Evolutionary conservation across 2,797 vertebrate genomes (phyloP), one percentile per base, ranked within the genome.

Genomic region (Pseudochaenichthys georgianus): DNA sequence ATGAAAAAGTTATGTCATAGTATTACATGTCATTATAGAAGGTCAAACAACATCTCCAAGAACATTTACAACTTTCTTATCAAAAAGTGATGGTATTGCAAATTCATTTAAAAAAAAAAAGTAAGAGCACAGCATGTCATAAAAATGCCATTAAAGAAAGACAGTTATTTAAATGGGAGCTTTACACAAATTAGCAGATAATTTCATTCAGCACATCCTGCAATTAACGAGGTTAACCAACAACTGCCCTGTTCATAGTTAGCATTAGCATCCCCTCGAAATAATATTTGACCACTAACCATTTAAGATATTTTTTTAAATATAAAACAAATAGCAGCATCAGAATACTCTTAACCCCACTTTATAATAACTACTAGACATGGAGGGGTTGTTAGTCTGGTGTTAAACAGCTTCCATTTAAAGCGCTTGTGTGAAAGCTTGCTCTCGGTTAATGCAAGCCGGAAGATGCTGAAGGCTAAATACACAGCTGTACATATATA

Each of bases 381-480:
- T 3, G 13, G 9, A 38, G 13, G 34, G 4, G 19, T 0, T 9
- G 15, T 21, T 46, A 41, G 50, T 48, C 2, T 19, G 38, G 15
- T 17, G 77, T 43, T 54, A 3, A 31, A 31, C 0, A 41, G 57
- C 54, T 2, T 0, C 41, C 53, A 10, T 19, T 13, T 8, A 1
- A 4, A 10, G 19, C 2, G 23, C 50, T 19, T 0, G 5, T 11
- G 23, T 21, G n/a, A 50, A 57, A 15, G 16, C 13, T 23, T 23
- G 28, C 51, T 51, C 12, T 53, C 74, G 9, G n/a, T 48, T 28
- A 23, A 43, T 0, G 9, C 5, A 7, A 62, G 21, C 58, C 48
- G 59, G 63, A 11, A 5, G 58, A 66, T 65, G 55, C 47, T 21
- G 28, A 4, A 38, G 16, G 60, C 10, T 62, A 13, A 57, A 60